Evolutionary conservation across 2,113 vertebrate genomes (phyloP), one percentile per base, ranked within the genome.

Genomic region (Pavo muticus): DNA sequence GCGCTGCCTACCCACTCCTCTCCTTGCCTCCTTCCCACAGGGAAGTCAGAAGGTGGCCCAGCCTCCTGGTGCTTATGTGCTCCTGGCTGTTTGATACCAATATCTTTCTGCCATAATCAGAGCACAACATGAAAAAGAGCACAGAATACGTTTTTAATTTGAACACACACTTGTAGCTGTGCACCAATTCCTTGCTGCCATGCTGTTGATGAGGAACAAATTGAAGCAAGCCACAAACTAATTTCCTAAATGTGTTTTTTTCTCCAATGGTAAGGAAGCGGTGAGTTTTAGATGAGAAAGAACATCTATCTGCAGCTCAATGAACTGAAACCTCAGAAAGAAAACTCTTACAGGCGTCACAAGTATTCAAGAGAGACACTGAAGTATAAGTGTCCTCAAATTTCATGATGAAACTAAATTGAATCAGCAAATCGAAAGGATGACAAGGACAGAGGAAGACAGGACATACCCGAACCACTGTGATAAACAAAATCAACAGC

Each of bases 251-350:
- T 80, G 50, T 87, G 75, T 56, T 60, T 69, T 89, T 87, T 89
- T 27, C 69, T 95, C 61, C 84, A 88, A 5, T 81, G 59, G 57
- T 91, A 94, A 78, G 79, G 86, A 93, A 88, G 52, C 68, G 68
- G 90, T 95, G 88, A 94, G 86, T 94, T 95, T 96, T 91, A 96
- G 89, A 94, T 93, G 93, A 94, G 88, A 91, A 93, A 83, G 70
- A 70, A 77, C 79, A 95, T 95, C 83, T 77, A 90, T 85, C 84
- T 91, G 87, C 89, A 96, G 87, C 77, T 92, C 92, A 93, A 61
- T 94, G 95, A 95, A 95, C 77, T 85, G 90, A 93, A 93, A 95
- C 95, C 88, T 71, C 61, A 81, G 71, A 88, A 95, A 70, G 79
- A 78, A 93, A 94, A 90, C 93, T 92, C 64, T 59, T 82, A 82